Base-by-base conservation (phyloP, 2,888 invertebrate genomes). In the Spatulosminthurus flaviceps region DNA sequence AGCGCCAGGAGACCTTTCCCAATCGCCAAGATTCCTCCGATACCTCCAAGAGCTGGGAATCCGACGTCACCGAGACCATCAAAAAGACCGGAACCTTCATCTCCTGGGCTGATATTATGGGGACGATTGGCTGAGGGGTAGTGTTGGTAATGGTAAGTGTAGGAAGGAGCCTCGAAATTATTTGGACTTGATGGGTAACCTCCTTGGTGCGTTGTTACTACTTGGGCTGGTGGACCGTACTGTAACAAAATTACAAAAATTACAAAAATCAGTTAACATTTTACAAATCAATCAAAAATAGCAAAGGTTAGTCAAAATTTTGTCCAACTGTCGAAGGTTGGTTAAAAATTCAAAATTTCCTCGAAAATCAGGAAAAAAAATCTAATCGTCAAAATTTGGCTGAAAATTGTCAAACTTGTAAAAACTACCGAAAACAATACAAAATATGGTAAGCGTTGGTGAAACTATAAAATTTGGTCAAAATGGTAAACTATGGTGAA, bases 81-180 rank as follows among this genome's bases (percentile, higher is more conserved):
- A 5, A 80, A 78, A 22, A 78, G n/a, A n/a, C n/a, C 75, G 0
- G 64, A 42, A 4, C 74, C 80, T 34, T 80, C 80, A 26, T 80
- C 79, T 13, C 79, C 80, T n/a, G 79, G 51, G 29, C 28, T 72
- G 64, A 64, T 34, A n/a, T 60, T 26, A 41, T 60, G 4, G 22
- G 64, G 34, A 24, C 66, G 22, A 22, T 9, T 11, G 77, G 60
- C 71, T 1, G 42, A 34, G 11, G 85, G 83, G 66, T 82, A 83
- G 28, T 85, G 85, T 24, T 82, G 81, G 78, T 85, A 84, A 73
- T 82, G 82, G 74, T 84, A 83, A 16, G 83, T 79, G 64, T 84
- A 82, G 0, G 82, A 61, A 42, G 69, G 77, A n/a, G 16, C 43
- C 22, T 69, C 29, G 13, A 9, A 41, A 21, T n/a, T 29, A 0